Conservation (phyloP, 2,797 vertebrate species). For the Syngnathus rostellatus region DNA sequence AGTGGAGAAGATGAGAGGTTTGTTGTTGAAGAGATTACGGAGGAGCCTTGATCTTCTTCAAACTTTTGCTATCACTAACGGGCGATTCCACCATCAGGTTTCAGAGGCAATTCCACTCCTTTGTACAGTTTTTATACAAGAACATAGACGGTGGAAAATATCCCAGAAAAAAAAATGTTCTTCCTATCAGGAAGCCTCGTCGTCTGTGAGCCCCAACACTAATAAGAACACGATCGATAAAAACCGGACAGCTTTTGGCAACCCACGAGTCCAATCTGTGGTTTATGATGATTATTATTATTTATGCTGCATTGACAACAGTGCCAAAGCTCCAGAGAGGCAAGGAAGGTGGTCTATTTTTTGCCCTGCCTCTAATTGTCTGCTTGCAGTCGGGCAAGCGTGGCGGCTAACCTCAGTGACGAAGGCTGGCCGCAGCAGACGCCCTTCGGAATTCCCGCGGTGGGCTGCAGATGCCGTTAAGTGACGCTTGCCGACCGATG, state of each 20-base stretch:
- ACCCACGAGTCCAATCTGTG: neutral
- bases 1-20: neutral
- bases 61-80: neutral
- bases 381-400: conserved; percentile 39
- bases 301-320: conserved; percentile 31
- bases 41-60: neutral
- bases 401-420: conserved; percentile 5
- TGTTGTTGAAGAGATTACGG: conserved; percentile 1
- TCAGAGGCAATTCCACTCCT: too few species aligned
- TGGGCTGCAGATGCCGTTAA: conserved; percentile 39
- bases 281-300: conserved; percentile 19
- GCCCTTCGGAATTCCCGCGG: conserved; percentile 38
- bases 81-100: neutral
- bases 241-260: neutral
- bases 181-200: too few species aligned
- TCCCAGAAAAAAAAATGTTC: too few species aligned
- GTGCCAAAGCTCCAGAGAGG: conserved; percentile 54
- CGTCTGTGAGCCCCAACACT: neutral
- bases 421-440: conserved; percentile 37
- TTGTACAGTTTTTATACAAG: too few species aligned
- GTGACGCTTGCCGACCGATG: conserved; percentile 45
- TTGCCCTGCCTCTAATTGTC: conserved; percentile 57
- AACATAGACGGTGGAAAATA: too few species aligned
- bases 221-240: neutral
- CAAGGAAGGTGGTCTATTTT: conserved; percentile 62